Conservation (phyloP, 2,797 vertebrate genomes). For the Poliocrania exsul region DNA sequence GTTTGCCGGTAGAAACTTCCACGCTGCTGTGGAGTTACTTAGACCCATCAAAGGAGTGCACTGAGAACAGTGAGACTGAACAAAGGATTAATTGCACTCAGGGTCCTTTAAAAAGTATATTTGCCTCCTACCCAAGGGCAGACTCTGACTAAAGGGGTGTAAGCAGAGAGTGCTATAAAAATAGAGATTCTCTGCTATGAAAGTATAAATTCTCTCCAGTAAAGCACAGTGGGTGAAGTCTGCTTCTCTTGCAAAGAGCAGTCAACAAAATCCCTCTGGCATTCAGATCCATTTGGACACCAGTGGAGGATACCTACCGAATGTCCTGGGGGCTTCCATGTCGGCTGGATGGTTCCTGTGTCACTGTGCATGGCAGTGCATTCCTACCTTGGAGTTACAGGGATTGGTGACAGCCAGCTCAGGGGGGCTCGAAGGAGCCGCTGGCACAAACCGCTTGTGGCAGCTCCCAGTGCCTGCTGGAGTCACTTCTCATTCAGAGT, state of each 20-base stretch:
- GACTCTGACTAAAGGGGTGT: background rate
- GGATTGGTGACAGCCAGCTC: background rate
- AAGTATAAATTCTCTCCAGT: background rate
- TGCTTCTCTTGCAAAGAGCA: background rate
- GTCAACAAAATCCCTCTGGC: background rate
- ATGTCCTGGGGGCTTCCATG: background rate
- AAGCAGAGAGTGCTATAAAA: background rate
- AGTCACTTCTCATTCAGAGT: background rate
- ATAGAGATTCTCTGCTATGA: too few relatives aligned
- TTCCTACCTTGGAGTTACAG: background rate
- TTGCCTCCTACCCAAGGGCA: background rate
- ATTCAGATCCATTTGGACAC: background rate
- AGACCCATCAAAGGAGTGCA: background rate
- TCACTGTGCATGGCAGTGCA: background rate
- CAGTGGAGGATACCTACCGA: background rate
- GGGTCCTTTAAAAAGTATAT: background rate
- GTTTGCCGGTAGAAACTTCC: background rate
- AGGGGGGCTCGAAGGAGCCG: background rate
- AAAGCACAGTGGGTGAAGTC: background rate
- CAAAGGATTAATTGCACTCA: background rate
- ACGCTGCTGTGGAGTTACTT: background rate
- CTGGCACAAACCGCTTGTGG: fast-evolving
- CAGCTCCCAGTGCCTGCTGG: background rate
- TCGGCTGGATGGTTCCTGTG: background rate
- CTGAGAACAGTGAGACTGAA: background rate